Percentiles rank a stretch among this genome's conserved stretches.
These are phyloP conservation scores for Pasiphila rectangulata DNA, from an alignment of 2,888 invertebrate genomes.

Conservation along the genomic window DNA sequence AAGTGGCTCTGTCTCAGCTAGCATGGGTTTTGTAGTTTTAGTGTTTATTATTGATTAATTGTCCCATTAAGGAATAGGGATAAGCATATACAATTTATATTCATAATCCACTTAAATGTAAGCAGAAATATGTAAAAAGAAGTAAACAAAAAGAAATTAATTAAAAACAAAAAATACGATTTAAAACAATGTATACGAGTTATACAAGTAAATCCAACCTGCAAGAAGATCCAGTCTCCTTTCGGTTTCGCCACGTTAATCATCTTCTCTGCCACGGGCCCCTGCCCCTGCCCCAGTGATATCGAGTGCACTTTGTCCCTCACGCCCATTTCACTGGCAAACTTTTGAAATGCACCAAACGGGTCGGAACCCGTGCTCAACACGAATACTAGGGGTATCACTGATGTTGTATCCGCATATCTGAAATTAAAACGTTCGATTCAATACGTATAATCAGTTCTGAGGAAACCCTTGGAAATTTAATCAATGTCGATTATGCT, in stretches of 20 bases:
- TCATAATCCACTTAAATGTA: too few relatives aligned
- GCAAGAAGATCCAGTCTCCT: constrained; percentile 95
- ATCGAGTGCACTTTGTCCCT: constrained; percentile 87
- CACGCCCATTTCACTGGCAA: constrained; percentile 88
- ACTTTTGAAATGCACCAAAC: constrained; percentile 89
- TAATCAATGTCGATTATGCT: too few relatives aligned
- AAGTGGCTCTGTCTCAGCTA: too few relatives aligned
- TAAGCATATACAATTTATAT: too few relatives aligned
- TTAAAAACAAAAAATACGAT: too few relatives aligned
- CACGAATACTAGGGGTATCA: constrained; percentile 91
- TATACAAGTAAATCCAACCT: constrained; percentile 71
- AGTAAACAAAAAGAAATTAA: too few relatives aligned
- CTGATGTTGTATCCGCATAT: constrained; percentile 85
- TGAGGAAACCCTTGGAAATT: too few relatives aligned
- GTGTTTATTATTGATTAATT: too few relatives aligned
- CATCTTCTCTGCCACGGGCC: constrained; percentile 91
- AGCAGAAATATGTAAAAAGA: too few relatives aligned
- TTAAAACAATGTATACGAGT: background rate
- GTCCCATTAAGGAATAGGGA: too few relatives aligned
- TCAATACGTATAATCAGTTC: too few relatives aligned
- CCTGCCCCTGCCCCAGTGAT: constrained; percentile 94
- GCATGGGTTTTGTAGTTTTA: too few relatives aligned
- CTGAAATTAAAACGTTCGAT: constrained; percentile 59
- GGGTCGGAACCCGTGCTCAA: constrained; percentile 95
- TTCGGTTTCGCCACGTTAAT: constrained; percentile 84